Percentiles rank a stretch among this genome's conserved stretches.
Conservation (phyloP, 2,888 invertebrate genomes). For the Lepetodrilus schrolli region DNA sequence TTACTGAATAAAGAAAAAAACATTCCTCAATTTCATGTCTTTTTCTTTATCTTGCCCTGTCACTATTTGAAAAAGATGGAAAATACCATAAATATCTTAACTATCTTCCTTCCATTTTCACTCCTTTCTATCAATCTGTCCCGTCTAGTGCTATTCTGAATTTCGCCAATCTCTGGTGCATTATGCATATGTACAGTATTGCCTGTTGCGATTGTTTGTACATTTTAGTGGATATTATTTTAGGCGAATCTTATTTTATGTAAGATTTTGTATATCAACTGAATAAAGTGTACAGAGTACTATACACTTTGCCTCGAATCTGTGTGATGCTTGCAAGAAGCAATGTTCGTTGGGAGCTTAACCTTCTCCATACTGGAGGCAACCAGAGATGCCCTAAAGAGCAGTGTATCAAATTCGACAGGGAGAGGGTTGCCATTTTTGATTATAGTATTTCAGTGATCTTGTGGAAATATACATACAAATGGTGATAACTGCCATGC, state of each 20-base stretch:
- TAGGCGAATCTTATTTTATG: background rate
- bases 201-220: no score
- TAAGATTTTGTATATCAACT: conserved; percentile 1
- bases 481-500: no score
- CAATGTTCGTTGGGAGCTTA: no score
- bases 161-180: conserved; percentile 5
- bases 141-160: conserved; percentile 6
- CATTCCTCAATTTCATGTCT: background rate
- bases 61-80: conserved; percentile 3
- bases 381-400: no score
- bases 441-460: no score
- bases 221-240: background rate
- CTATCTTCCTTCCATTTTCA: background rate
- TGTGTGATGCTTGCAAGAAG: background rate
- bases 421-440: no score
- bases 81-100: background rate
- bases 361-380: no score
- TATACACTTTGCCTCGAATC: background rate
- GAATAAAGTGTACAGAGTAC: conserved; percentile 25
- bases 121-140: conserved; percentile 1
- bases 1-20: conserved; percentile 14
- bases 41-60: background rate
- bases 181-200: background rate
- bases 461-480: no score
- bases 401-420: no score